Evolutionary conservation across 2,888 invertebrate genomes (phyloP), one percentile per base, ranked within the genome.

Genomic region (Dioctria rufipes): DNA sequence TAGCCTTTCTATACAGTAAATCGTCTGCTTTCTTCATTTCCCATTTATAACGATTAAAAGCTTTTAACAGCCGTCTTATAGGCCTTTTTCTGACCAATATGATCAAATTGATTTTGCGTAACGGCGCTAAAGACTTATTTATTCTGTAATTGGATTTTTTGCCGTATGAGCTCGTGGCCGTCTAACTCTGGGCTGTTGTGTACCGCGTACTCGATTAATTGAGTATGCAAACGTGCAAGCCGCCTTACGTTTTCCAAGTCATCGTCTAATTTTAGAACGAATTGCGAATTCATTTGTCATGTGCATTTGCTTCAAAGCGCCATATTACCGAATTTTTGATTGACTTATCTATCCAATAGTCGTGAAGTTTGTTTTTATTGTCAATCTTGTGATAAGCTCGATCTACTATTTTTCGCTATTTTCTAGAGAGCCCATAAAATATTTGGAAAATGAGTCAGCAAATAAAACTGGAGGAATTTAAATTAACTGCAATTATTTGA

Each of bases 241-340:
- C 58, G 54, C 13, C 42, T 11, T 60, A 40, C 42, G 73, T 60
- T 73, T 42, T 43, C 46, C 6, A 73, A 9, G 43, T 42, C 5
- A 13, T 39, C 58, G 13, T 43, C 13, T 5, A 8, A 46, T 67
- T 13, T 4, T 54, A 9, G 58, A 58, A 13, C 60, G 73, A 13
- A 58, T 73, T 60, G 58, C 42, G n/a, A 73, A 77, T 77, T 63
- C 46, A 77, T 77, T 77, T 77, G 77, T 77, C 77, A 77, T 63
- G 77, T 77, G 49, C 60, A 77, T 63, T 77, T 77, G 63, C 77
- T 42, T 77, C 37, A 49, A 63, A 37, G 46, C n/a, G 37, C 63
- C 63, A 46, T 58, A 63, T 77, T 39, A 13, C 37, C 25, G 46
- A 37, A 25, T 25, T 77, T 37, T 77, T n/a, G 61, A 77, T 77